These are phyloP conservation scores for Crocidura indochinensis DNA, from an alignment of 2,797 vertebrate genomes.

Conservation along the genomic window DNA sequence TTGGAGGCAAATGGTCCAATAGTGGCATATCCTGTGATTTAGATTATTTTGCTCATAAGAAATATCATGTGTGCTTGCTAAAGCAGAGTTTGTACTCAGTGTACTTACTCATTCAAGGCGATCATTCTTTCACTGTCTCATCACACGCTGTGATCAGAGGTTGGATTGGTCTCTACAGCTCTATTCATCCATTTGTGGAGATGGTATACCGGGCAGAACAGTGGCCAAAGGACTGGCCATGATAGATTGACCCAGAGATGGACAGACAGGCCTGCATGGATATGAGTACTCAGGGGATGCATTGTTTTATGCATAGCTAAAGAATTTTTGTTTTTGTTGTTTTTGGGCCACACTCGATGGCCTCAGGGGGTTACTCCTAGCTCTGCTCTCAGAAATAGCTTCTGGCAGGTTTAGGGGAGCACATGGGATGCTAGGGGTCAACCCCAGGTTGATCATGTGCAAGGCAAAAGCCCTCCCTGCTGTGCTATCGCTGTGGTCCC, in stretches of 20 bases:
- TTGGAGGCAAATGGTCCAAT: not conserved
- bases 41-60: accelerated
- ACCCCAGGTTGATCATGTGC: too few species aligned
- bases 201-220: not conserved
- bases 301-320: not conserved
- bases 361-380: too few species aligned
- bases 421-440: too few species aligned
- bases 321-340: too few species aligned
- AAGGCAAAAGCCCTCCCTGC: too few species aligned
- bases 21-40: not conserved
- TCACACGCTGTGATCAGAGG: not conserved
- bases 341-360: too few species aligned
- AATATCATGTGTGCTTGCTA: not conserved
- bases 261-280: not conserved
- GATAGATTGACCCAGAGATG: not conserved
- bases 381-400: too few species aligned
- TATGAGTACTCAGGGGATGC: not conserved
- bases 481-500: too few species aligned
- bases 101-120: not conserved
- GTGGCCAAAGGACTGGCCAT: not conserved
- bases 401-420: too few species aligned
- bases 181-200: not conserved
- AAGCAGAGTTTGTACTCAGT: not conserved
- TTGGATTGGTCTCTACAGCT: constrained; percentile 9
- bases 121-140: not conserved